These are phyloP conservation scores for Cyprinella venusta DNA, from an alignment of 2,797 vertebrate species.

Conservation along the genomic window DNA sequence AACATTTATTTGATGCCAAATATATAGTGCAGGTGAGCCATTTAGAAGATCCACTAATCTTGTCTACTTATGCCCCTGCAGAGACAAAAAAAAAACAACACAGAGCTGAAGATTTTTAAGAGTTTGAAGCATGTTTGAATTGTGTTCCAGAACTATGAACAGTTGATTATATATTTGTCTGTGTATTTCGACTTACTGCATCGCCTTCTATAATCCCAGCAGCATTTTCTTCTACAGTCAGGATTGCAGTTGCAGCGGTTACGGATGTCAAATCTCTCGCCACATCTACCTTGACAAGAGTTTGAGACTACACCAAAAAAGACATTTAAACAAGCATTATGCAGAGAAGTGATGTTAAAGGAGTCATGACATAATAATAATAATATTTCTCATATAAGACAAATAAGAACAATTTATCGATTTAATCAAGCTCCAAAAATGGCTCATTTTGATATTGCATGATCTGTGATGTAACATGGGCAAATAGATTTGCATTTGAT, in stretches of 20 bases:
- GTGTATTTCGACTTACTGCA: constrained; percentile 22
- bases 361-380: neutral
- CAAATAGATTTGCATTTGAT: neutral
- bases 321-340: constrained; percentile 63
- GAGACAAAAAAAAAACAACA: neutral
- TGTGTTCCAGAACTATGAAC: neutral
- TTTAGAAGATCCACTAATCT: neutral
- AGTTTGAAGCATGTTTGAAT: neutral
- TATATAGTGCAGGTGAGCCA: neutral
- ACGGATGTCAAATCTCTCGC: neutral
- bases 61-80: neutral
- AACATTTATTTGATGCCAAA: neutral
- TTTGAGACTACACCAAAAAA: constrained; percentile 22
- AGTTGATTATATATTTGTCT: neutral
- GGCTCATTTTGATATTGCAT: neutral
- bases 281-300: neutral
- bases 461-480: neutral
- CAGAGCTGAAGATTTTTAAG: neutral
- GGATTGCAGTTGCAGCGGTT: constrained; percentile 25
- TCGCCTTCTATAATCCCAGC: neutral
- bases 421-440: neutral
- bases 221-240: neutral
- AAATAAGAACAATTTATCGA: no score
- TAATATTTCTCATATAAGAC: no score
- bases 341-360: neutral